These are phyloP conservation scores for Hydriomena furcata DNA, from an alignment of 2,888 invertebrate genomes.

Conservation along the genomic window DNA sequence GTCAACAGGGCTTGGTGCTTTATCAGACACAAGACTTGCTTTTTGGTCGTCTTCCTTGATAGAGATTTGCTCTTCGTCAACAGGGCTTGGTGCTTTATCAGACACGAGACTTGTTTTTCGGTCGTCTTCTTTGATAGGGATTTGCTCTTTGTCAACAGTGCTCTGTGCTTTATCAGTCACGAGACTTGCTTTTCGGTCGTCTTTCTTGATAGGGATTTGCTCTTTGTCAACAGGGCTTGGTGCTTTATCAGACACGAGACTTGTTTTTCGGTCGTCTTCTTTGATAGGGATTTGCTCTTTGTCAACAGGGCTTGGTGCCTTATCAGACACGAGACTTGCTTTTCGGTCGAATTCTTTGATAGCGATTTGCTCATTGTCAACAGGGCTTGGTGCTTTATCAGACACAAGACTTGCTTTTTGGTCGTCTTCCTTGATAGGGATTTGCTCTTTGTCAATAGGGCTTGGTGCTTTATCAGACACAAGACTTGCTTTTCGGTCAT, in stretches of 20 bases:
- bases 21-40: too few relatives aligned
- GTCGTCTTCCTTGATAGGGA: not conserved
- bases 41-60: too few relatives aligned
- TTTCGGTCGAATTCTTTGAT: slow-evolving; percentile 14
- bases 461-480: slow-evolving; percentile 4
- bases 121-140: slow-evolving; percentile 19
- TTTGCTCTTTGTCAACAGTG: slow-evolving; percentile 22
- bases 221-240: slow-evolving; percentile 14
- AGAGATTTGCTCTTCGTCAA: not conserved
- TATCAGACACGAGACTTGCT: slow-evolving; percentile 12
- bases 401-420: slow-evolving; percentile 18
- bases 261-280: not conserved
- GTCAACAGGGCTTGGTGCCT: slow-evolving; percentile 4
- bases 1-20: too few relatives aligned
- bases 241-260: slow-evolving; percentile 13
- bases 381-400: slow-evolving; percentile 1
- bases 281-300: not conserved
- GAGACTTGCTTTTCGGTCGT: slow-evolving; percentile 1
- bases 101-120: slow-evolving; percentile 12
- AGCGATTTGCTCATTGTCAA: not conserved
- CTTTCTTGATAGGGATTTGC: not conserved
- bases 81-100: slow-evolving; percentile 20
- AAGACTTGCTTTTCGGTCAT: slow-evolving; percentile 14
- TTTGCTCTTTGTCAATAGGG: slow-evolving; percentile 6
- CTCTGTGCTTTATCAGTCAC: not conserved